These are phyloP conservation scores for Lochmaea capreae DNA, from an alignment of 2,888 invertebrate genomes.

Conservation along the genomic window DNA sequence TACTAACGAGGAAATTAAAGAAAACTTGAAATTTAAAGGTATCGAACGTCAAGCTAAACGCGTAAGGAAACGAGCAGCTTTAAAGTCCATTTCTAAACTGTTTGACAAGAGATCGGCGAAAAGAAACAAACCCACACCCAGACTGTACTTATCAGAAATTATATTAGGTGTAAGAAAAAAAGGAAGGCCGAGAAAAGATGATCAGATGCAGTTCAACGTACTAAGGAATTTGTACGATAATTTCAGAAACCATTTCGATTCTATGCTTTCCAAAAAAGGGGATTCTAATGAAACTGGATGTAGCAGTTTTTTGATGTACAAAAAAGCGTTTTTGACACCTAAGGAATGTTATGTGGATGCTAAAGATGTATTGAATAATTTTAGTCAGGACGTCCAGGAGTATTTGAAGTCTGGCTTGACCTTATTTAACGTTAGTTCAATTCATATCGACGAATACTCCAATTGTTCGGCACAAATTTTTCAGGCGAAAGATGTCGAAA, in stretches of 20 bases:
- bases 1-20: constrained; percentile 32
- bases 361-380: constrained; percentile 52
- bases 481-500: constrained; percentile 2
- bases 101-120: not conserved
- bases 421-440: constrained; percentile 52
- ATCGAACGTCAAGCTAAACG: not conserved
- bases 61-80: not conserved
- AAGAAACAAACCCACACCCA: not conserved
- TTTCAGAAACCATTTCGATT: constrained; percentile 30
- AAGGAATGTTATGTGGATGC: constrained; percentile 50
- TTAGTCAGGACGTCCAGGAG: constrained; percentile 51
- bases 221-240: constrained; percentile 32
- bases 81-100: not conserved
- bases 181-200: constrained; percentile 34
- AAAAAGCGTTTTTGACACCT: constrained; percentile 50
- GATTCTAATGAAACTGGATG: constrained; percentile 18
- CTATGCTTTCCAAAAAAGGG: constrained; percentile 10
- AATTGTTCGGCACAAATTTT: not conserved
- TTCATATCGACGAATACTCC: constrained; percentile 38
- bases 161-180: constrained; percentile 43
- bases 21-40: constrained; percentile 25
- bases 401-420: constrained; percentile 52
- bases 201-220: constrained; percentile 30
- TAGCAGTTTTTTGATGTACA: constrained; percentile 36
- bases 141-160: constrained; percentile 42